Conservation (phyloP, 2,113 vertebrate species). For the Ceyx cyanopectus region DNA sequence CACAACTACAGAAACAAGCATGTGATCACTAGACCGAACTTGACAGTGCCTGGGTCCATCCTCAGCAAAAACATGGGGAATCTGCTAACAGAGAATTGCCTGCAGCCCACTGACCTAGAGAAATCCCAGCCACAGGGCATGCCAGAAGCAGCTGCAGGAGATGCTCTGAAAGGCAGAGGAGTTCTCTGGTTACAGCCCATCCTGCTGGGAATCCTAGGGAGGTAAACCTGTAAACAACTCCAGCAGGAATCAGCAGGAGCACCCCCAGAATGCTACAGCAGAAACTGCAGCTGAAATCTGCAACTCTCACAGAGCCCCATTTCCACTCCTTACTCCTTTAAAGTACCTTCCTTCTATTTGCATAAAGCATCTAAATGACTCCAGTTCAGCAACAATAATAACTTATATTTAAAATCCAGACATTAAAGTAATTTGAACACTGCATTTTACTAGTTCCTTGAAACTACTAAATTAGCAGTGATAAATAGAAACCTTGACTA, state of each 20-base stretch:
- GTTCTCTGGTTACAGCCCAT: neutral
- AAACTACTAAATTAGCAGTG: neutral
- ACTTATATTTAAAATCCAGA: neutral
- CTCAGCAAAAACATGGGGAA: neutral
- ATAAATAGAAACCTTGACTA: accelerated
- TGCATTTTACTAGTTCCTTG: neutral
- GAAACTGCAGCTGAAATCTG: accelerated
- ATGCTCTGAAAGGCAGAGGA: neutral
- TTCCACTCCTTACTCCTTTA: neutral
- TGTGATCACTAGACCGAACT: neutral
- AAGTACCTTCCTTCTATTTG: neutral
- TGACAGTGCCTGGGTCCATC: neutral
- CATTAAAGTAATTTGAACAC: neutral
- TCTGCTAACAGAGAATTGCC: accelerated
- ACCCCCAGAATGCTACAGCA: neutral
- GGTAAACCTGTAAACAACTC: neutral
- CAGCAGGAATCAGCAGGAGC: neutral
- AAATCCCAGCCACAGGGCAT: neutral
- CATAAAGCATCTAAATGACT: neutral
- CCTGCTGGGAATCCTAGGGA: neutral
- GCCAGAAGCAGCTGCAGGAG: neutral
- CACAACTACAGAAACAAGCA: neutral
- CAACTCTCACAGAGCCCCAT: neutral
- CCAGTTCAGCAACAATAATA: neutral
- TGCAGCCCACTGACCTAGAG: neutral